A percentile compares a stretch with the other conserved stretches of the same genome.
Evolutionary conservation across 1,140 invertebrate species (phyloP).

Genomic region (Drosophila sucinea): DNA sequence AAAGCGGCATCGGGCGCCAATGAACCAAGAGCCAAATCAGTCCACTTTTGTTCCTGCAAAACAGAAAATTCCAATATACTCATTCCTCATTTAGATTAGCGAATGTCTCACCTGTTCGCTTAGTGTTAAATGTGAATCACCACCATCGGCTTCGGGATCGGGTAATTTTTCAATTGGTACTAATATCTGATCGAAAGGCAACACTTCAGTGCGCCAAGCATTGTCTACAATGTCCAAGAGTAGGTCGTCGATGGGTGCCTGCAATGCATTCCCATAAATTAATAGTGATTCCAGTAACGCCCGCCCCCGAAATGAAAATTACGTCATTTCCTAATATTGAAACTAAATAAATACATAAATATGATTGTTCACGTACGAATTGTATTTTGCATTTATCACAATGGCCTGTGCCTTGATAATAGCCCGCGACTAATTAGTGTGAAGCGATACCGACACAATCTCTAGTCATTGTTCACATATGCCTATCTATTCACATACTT

Average conservation of each 20-base stretch:
- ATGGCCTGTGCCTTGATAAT: slow-evolving; percentile 58
- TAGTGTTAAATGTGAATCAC: slow-evolving; percentile 93
- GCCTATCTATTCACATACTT: neutral
- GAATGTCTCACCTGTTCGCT: slow-evolving; percentile 88
- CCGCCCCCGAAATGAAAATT: slow-evolving; percentile 34
- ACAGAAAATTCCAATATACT: neutral
- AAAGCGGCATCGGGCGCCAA: slow-evolving; percentile 83
- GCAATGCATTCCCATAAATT: slow-evolving; percentile 4
- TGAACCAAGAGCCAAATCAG: slow-evolving; percentile 89
- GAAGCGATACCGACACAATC: slow-evolving; percentile 40
- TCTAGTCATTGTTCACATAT: neutral
- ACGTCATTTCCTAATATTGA: slow-evolving; percentile 48
- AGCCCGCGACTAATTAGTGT: slow-evolving; percentile 54
- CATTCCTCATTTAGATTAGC: slow-evolving; percentile 1
- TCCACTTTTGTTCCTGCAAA: slow-evolving; percentile 90
- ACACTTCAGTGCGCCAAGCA: slow-evolving; percentile 92
- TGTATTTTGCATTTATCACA: slow-evolving; percentile 62
- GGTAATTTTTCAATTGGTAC: slow-evolving; percentile 94
- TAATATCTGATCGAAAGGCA: slow-evolving; percentile 95
- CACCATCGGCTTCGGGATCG: slow-evolving; percentile 96
- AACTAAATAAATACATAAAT: slow-evolving; percentile 33
- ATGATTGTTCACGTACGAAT: slow-evolving; percentile 39
- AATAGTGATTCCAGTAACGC: slow-evolving; percentile 29
- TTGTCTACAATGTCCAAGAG: slow-evolving; percentile 95
- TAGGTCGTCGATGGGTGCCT: slow-evolving; percentile 87